Base-by-base conservation (phyloP, 2,888 invertebrate species). In the Drosophila formosana region DNA sequence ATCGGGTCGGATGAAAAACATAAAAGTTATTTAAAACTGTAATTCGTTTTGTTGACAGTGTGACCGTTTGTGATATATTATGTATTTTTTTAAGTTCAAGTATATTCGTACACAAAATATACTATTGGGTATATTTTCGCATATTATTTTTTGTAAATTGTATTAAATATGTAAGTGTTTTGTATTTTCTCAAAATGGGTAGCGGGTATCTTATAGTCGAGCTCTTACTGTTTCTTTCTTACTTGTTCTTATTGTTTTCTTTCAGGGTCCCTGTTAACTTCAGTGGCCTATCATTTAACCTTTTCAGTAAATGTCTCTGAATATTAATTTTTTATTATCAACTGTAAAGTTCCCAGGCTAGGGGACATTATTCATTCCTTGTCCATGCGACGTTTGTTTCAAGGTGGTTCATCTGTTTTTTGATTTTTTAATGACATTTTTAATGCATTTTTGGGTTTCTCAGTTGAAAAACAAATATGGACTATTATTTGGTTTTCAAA, bases 301-400 rank as follows among this genome's bases (percentile, higher is more conserved):
- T 56, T 58, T 37, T 25, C 25, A 56, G 30, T 25, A 60, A 58
- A 41, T 69, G 66, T 18, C 46, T 18, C 30, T 37, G 43, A 5
- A 3, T 25, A 83, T 83, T 18, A 80, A 88, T 83, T 69, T 71
- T 83, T 78, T 18, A 83, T 72, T 28, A 49, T 72, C 83, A 83
- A 89, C 83, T 83, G 83, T 84, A 72, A 83, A 70, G 61, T 87
- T 89, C 83, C 78, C 89, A 80, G 43, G 66, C 32, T 4, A 9
- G 45, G 6, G 30, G 43, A 30, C 23, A 51, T 25, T 28, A 50
- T 13, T 18, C 11, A 8, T 56, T 66, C 51, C 23, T 28, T 9
- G n/a, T 7, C 37, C 9, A 26, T 18, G 34, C 26, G 37, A 37
- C 57, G 26, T 26, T 46, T 46, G 34, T 34, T 34, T 7, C 18